These are phyloP conservation scores for Manduca sexta DNA, from an alignment of 1,140 invertebrate genomes.

Conservation along the genomic window DNA sequence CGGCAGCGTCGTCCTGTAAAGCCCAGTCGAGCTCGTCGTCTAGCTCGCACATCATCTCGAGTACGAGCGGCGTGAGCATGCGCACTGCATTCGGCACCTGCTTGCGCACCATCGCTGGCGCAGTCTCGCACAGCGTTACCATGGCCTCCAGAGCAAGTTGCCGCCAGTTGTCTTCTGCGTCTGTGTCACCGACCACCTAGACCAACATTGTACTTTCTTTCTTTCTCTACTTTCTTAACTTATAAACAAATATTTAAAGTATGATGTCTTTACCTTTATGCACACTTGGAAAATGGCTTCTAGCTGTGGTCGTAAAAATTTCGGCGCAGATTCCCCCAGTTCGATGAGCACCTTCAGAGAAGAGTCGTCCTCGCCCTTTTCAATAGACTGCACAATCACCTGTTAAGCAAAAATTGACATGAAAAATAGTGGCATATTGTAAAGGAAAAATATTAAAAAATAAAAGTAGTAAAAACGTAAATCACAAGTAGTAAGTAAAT, in stretches of 20 bases:
- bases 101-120: slow-evolving; percentile 96
- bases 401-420: slow-evolving; percentile 37
- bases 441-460: too few relatives aligned
- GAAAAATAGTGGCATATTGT: too few relatives aligned
- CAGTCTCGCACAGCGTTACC: slow-evolving; percentile 95
- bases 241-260: too few relatives aligned
- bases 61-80: slow-evolving; percentile 84
- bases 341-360: slow-evolving; percentile 95
- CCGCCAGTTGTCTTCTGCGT: slow-evolving; percentile 88
- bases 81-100: slow-evolving; percentile 86
- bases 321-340: slow-evolving; percentile 93
- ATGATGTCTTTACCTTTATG: slow-evolving; percentile 81
- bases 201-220: too few relatives aligned
- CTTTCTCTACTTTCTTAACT: too few relatives aligned
- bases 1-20: slow-evolving; percentile 82
- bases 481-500: too few relatives aligned
- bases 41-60: slow-evolving; percentile 98
- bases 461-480: too few relatives aligned
- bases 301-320: slow-evolving; percentile 91
- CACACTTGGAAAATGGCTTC: slow-evolving; percentile 92
- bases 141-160: slow-evolving; percentile 95
- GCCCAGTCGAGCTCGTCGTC: slow-evolving; percentile 95
- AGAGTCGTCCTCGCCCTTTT: slow-evolving; percentile 90
- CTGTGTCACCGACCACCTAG: slow-evolving; percentile 79
- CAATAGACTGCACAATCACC: slow-evolving; percentile 85